Evolutionary conservation across 2,888 invertebrate genomes (phyloP), one percentile per base, ranked within the genome.

Genomic region (Ischnus inquisitorius): DNA sequence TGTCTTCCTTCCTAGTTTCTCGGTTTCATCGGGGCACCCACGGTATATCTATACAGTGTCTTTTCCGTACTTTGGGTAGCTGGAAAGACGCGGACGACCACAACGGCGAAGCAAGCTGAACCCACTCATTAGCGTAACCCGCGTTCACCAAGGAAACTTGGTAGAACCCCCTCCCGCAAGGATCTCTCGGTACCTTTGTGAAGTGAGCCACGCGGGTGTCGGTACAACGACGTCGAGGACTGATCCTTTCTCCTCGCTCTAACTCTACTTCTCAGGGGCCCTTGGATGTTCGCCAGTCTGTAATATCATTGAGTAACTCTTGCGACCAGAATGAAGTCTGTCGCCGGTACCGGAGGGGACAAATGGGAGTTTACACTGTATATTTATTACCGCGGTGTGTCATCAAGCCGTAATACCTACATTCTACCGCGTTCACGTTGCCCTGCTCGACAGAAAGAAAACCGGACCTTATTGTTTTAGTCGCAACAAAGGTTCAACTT

Each of bases 111-210:
- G 69, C 79, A 80, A 82, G 83, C 77, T 57, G 85, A 80, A 86
- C 83, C 83, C 80, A 82, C 80, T 87, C 88, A 89, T 89, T 88
- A 87, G 84, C 83, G 76, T 77, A 83, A 80, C 62, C 62, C 75
- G 60, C 67, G 71, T 62, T 54, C 54, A 69, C 72, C 81, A 60
- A 84, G 75, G 65, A 80, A 86, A 81, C 83, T 87, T 85, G 82
- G 78, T 69, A 22, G 60, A 81, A 85, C 78, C 77, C 68, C 75
- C 34, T 4, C 34, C 46, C 62, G 74, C 74, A 74, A 48, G 48
- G 78, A 78, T 75, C 54, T 78, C 60, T 57, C 75, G 64, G 62
- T 57, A 60, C 43, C 67, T 68, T 48, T 75, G 75, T 19, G 69
- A 79, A 83, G 34, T 34, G 69, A 79, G 65, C 79, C 75, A 57